Base-by-base conservation (phyloP, 2,888 invertebrate species). In the Pollenia amentaria region DNA sequence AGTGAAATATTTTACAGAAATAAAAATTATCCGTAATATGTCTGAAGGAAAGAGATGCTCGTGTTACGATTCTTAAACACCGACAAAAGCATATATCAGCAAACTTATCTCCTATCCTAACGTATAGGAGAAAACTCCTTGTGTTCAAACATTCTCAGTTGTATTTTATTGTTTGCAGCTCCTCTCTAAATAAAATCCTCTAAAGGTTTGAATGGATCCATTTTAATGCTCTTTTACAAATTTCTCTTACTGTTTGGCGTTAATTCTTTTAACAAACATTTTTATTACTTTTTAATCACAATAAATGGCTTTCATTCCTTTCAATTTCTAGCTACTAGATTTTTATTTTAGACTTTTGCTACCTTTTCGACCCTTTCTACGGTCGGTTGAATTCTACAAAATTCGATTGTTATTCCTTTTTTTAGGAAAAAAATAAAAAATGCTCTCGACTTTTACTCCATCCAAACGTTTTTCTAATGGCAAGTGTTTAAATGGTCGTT, bases 341-440 rank as follows among this genome's bases (percentile, higher is more conserved):
- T 62, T 82, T 40, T 40, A 10, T 51, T 38, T 57, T 6, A 48
- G 18, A 51, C 21, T 67, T 44, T 60, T 0, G 1, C 18, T 60
- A 77, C 77, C 72, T 78, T 78, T 85, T 73, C 72, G 53, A 62
- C 65, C 76, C 76, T 67, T 80, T 18, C 29, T 46, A 73, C 48
- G 67, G 67, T 78, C 16, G 51, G 46, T 21, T 81, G 72, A 55
- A 2, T 77, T 85, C 70, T 3, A 11, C 12, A 42, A 42, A 55
- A 48, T 65, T 51, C 16, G 16, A 42, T 81, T 75, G 46, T 57
- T 65, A n/a, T 29, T 16, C 46, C 9, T n/a, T 51, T 44, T 4
- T 29, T 3, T 29, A 29, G 29, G 0, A 29, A 29, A 29, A n/a
- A 21, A 21, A 42, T 7, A 55, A 44, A 11, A 21, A 46, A 55